Conservation (phyloP, 1,140 invertebrate species). For the Neodiprion pinetum region DNA sequence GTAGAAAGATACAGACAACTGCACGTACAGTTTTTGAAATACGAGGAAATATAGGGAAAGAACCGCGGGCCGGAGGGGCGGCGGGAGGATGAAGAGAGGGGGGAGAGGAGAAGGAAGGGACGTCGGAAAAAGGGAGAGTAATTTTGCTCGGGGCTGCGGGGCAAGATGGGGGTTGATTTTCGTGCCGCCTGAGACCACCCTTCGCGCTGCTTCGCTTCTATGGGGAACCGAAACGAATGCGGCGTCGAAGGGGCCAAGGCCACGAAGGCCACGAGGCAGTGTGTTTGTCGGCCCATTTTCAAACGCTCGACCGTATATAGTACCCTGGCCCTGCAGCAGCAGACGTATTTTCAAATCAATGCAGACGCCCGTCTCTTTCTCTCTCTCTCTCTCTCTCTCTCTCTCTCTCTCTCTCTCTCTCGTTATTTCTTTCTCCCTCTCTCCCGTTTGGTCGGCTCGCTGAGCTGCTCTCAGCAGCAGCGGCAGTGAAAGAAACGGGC, state of each 20-base stretch:
- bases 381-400: too few species aligned
- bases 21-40: neutral
- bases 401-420: too few species aligned
- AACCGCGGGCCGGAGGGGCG: neutral
- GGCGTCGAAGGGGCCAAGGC: slow-evolving; percentile 39
- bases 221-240: slow-evolving; percentile 39
- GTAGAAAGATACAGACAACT: neutral
- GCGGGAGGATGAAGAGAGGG: neutral
- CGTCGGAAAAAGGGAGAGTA: slow-evolving; percentile 12
- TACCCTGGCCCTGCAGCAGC: neutral
- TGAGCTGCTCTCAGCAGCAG: too few species aligned
- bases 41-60: neutral
- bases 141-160: slow-evolving; percentile 30
- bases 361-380: neutral
- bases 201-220: slow-evolving; percentile 37
- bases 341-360: slow-evolving; percentile 1
- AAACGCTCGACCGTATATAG: slow-evolving; percentile 21
- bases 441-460: too few species aligned
- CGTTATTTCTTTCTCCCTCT: too few species aligned
- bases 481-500: too few species aligned
- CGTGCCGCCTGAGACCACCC: slow-evolving; percentile 35
- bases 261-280: slow-evolving; percentile 33
- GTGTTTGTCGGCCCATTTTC: slow-evolving; percentile 39
- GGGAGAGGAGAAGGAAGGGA: neutral
- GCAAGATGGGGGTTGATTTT: slow-evolving; percentile 38